A percentile compares a stretch with the other conserved stretches of the same genome.
phyloP scores from a whole-genome alignment of 2,888 invertebrate genomes.

The Isoperla grammatica region DNA sequence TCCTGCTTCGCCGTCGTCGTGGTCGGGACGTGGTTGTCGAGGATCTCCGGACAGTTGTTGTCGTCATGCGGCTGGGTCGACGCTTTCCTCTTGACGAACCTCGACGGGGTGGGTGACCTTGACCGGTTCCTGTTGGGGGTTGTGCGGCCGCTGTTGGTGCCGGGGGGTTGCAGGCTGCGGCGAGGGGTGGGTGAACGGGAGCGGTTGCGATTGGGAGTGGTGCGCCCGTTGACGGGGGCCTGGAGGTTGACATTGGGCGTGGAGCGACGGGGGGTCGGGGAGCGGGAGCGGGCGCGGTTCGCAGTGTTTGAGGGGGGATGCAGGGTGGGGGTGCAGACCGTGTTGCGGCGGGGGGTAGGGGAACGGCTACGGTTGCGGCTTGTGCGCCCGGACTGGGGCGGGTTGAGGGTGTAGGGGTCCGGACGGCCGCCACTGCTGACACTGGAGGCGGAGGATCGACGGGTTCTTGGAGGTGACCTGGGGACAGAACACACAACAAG shows the following conservation, averaged over 20 bases:
- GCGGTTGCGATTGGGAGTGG: slow-evolving; percentile 43
- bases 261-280: slow-evolving; percentile 44
- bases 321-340: slow-evolving; percentile 40
- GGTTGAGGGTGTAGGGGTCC: slow-evolving; percentile 33
- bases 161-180: slow-evolving; percentile 20
- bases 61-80: slow-evolving; percentile 33
- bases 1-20: slow-evolving; percentile 30
- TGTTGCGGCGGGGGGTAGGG: slow-evolving; percentile 38
- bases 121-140: slow-evolving; percentile 31
- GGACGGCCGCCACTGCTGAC: slow-evolving; percentile 42
- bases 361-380: slow-evolving; percentile 36
- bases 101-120: slow-evolving; percentile 46
- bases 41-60: neutral
- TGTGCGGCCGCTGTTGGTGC: neutral
- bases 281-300: slow-evolving; percentile 46
- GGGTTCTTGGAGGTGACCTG: slow-evolving; percentile 49
- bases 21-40: slow-evolving; percentile 19
- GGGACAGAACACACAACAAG: neutral
- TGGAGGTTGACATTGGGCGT: slow-evolving; percentile 44
- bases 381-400: slow-evolving; percentile 31
- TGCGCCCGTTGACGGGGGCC: slow-evolving; percentile 42
- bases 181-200: slow-evolving; percentile 50
- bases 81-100: slow-evolving; percentile 35
- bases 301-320: slow-evolving; percentile 45
- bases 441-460: slow-evolving; percentile 48